Conservation (phyloP, 1,140 invertebrate genomes). For the Drosophila truncata region DNA sequence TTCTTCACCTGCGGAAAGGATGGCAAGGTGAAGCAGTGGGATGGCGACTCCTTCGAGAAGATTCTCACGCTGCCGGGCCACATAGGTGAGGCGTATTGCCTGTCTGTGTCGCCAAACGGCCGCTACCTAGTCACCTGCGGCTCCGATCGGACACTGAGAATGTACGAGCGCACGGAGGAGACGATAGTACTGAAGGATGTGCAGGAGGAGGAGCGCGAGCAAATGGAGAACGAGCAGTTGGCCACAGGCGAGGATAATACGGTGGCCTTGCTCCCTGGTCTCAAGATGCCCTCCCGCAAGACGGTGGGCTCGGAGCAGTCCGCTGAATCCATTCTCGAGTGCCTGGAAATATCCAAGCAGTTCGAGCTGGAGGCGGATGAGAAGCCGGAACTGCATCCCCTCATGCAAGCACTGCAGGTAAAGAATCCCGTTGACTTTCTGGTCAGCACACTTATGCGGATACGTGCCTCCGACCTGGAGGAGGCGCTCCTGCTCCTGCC, state of each 20-base stretch:
- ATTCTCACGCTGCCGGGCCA: slow-evolving; percentile 94
- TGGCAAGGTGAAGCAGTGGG: slow-evolving; percentile 98
- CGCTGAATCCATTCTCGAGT: slow-evolving; percentile 95
- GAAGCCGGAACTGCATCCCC: slow-evolving; percentile 87
- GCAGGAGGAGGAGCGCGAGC: slow-evolving; percentile 93
- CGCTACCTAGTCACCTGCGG: slow-evolving; percentile 93
- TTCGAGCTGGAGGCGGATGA: slow-evolving; percentile 87
- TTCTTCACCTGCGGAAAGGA: slow-evolving; percentile 98
- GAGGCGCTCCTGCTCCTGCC: slow-evolving; percentile 95
- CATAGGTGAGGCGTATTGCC: slow-evolving; percentile 90
- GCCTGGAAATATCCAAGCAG: slow-evolving; percentile 92
- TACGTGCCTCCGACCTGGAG: slow-evolving; percentile 95
- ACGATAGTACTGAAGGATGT: slow-evolving; percentile 96
- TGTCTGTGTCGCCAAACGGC: slow-evolving; percentile 93
- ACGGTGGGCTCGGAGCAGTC: slow-evolving; percentile 96
- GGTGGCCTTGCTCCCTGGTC: slow-evolving; percentile 90
- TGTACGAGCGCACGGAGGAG: slow-evolving; percentile 95
- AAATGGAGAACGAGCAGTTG: slow-evolving; percentile 89
- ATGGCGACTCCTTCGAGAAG: slow-evolving; percentile 96
- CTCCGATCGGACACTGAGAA: slow-evolving; percentile 94
- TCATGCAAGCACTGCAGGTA: slow-evolving; percentile 93
- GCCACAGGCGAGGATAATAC: slow-evolving; percentile 90
- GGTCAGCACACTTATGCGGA: slow-evolving; percentile 91
- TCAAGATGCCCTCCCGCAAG: slow-evolving; percentile 94
- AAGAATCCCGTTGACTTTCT: slow-evolving; percentile 92